Evolutionary conservation across 2,797 vertebrate species (phyloP), one percentile per base, ranked within the genome.

Genomic region (Poecilia gillii): DNA sequence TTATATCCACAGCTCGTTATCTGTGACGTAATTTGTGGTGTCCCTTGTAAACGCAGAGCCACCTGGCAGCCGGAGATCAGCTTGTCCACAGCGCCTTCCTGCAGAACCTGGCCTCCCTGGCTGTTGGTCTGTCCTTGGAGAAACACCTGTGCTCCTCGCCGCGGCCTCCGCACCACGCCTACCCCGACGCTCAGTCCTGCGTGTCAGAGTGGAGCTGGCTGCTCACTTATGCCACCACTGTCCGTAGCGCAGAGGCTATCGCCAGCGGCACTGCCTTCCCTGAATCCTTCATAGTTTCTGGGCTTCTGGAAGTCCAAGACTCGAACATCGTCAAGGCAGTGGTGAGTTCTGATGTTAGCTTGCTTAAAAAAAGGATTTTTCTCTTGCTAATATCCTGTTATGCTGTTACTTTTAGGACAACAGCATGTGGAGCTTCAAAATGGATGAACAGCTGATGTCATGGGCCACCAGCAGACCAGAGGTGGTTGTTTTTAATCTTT

Each of bases 391-490:
- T 14, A 45, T 72, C 23, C 20, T 51, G 0, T 41, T 85, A 43
- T 72, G 31, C 64, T 64, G 7, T 80, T 7, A 86, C 72, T 91
- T 90, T 1, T 62, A 97, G 96, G 96, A 97, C 84, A 97, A 97
- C 72, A 96, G 94, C 86, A 96, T 96, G 89, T 97, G 96, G 96
- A 97, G 93, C 87, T 96, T 95, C 87, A 94, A 94, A 89, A 97
- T 97, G 96, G 96, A 97, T 84, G 96, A 97, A 82, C 96, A 97
- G 85, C 92, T 97, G 80, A 97, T 97, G 96, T 93, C 95, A 0
- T 97, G 96, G 96, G 96, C 96, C 74, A 96, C 95, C 71, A 91
- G 88, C 85, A 95, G 88, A 91, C 96, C 96, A 25, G 96, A 97
- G 95, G 96, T 96, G 16, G 25, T n/a, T 13, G n/a, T 71, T 41